A percentile compares a stretch with the other conserved stretches of the same genome.
phyloP scores from a whole-genome alignment of 2,888 invertebrate species.

The Dascillus cervinus region DNA sequence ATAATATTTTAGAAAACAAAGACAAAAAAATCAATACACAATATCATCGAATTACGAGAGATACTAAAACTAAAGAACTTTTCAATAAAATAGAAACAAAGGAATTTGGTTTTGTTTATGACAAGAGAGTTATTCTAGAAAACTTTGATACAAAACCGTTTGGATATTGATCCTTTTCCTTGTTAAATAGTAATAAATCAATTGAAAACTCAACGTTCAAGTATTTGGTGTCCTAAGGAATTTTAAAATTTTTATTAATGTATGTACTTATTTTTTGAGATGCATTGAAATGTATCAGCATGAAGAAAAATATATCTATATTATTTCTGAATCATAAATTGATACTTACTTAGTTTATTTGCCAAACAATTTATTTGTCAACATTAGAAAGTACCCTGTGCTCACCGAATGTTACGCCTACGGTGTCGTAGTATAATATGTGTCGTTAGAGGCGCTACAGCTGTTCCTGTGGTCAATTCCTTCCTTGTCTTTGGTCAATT shows the following conservation, averaged over 20 bases:
- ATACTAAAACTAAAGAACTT: slow-evolving; percentile 6
- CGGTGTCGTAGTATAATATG: slow-evolving; percentile 9
- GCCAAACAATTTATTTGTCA: no score
- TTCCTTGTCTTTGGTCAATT: background rate
- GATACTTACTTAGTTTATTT: no score
- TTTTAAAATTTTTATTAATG: slow-evolving; percentile 4
- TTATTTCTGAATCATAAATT: no score
- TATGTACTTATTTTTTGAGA: no score
- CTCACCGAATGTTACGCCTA: slow-evolving; percentile 14
- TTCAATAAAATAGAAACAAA: slow-evolving; percentile 7
- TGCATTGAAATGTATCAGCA: no score
- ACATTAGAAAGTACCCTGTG: slow-evolving; percentile 14
- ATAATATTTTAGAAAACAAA: slow-evolving; percentile 3
- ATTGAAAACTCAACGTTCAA: slow-evolving; percentile 3
- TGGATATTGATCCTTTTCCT: slow-evolving; percentile 3
- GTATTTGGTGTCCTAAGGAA: slow-evolving; percentile 3
- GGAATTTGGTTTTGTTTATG: slow-evolving; percentile 5
- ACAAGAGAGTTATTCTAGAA: slow-evolving; percentile 4
- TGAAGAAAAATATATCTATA: no score
- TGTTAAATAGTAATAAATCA: no score
- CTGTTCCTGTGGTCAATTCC: background rate
- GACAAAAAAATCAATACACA: slow-evolving; percentile 4
- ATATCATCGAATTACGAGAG: slow-evolving; percentile 6
- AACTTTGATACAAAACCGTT: slow-evolving; percentile 5
- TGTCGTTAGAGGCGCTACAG: slow-evolving; percentile 4